These are phyloP conservation scores for Silvanus unidentatus DNA, from an alignment of 2,888 invertebrate species.

Conservation along the genomic window DNA sequence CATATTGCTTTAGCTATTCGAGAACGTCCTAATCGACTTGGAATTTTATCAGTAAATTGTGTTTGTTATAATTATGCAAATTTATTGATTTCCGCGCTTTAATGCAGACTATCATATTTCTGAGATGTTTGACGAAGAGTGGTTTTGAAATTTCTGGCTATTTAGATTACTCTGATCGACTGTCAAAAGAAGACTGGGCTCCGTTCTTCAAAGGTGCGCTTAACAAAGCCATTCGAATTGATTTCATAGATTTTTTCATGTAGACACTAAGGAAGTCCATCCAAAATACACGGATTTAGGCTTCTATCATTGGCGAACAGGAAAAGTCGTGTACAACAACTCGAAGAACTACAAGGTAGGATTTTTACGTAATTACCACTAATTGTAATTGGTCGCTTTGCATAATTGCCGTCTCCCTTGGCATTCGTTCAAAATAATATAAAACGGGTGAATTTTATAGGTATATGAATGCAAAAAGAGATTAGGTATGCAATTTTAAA, in stretches of 20 bases:
- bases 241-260: neutral
- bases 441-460: too few species aligned
- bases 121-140: slow-evolving; percentile 60
- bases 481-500: neutral
- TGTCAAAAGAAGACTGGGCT: slow-evolving; percentile 69
- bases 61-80: too few species aligned
- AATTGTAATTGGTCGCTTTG: too few species aligned
- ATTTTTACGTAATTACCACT: neutral
- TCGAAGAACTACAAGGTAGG: slow-evolving; percentile 69
- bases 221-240: neutral
- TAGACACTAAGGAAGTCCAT: slow-evolving; percentile 51
- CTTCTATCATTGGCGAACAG: slow-evolving; percentile 72
- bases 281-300: slow-evolving; percentile 68
- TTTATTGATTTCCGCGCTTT: too few species aligned
- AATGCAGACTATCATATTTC: slow-evolving; percentile 69
- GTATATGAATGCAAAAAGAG: neutral
- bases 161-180: slow-evolving; percentile 71
- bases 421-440: too few species aligned
- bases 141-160: slow-evolving; percentile 81
- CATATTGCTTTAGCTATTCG: slow-evolving; percentile 62
- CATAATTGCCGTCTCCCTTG: too few species aligned
- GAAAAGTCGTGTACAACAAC: slow-evolving; percentile 62
- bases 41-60: slow-evolving; percentile 57
- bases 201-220: slow-evolving; percentile 57
- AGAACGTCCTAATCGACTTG: slow-evolving; percentile 67